Conservation (phyloP, 2,888 invertebrate species). For the Lordiphosa fenestrarum region DNA sequence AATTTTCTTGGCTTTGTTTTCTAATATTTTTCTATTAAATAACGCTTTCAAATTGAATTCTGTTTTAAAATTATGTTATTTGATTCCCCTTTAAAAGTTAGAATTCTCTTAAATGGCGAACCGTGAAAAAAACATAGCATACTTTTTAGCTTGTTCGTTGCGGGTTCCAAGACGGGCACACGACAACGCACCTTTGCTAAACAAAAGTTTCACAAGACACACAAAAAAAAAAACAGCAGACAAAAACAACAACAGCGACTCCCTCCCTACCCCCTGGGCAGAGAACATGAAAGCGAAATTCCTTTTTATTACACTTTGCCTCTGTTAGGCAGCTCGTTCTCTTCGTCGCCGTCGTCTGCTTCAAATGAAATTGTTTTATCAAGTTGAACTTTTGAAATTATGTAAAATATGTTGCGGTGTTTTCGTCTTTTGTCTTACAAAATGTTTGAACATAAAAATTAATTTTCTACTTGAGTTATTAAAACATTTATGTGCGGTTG, state of each 20-base stretch:
- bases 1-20: too few relatives aligned
- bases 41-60: too few relatives aligned
- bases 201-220: too few relatives aligned
- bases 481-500: constrained; percentile 48
- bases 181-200: background rate
- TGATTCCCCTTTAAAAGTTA: too few relatives aligned
- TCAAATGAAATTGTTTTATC: constrained; percentile 71
- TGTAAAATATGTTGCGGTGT: constrained; percentile 66
- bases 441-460: constrained; percentile 43
- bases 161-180: constrained; percentile 14
- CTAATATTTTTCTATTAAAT: too few relatives aligned
- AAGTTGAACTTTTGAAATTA: constrained; percentile 64
- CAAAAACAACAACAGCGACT: background rate
- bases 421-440: constrained; percentile 29
- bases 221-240: background rate
- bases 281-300: constrained; percentile 69
- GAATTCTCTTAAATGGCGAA: too few relatives aligned
- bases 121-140: constrained; percentile 13
- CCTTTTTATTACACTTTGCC: constrained; percentile 62
- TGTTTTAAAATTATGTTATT: too few relatives aligned
- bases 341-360: constrained; percentile 45
- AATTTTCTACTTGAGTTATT: constrained; percentile 63
- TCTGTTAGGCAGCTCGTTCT: constrained; percentile 13
- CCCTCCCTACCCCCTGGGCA: constrained; percentile 27
- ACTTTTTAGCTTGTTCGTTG: background rate